phyloP scores from a whole-genome alignment of 2,113 vertebrate genomes.

The Xyliphius kryptos region DNA sequence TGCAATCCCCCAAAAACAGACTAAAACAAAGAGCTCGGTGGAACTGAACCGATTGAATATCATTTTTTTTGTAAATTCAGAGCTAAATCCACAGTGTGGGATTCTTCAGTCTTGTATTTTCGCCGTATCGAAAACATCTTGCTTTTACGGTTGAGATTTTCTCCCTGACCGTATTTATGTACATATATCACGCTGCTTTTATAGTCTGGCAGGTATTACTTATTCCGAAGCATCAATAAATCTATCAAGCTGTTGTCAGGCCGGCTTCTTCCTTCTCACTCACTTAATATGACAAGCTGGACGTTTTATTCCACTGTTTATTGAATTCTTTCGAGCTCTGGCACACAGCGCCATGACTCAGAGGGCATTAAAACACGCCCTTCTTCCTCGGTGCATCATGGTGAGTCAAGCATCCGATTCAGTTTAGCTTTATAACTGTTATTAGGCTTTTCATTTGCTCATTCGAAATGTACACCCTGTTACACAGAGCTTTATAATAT shows the following conservation, averaged over 20 bases:
- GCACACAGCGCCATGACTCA: slow-evolving; percentile 16
- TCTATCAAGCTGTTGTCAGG: slow-evolving; percentile 29
- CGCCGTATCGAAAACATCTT: too few species aligned
- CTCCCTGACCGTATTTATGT: slow-evolving; percentile 37
- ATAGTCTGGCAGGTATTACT: slow-evolving; percentile 58
- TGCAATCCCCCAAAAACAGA: not conserved
- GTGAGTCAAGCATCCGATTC: not conserved
- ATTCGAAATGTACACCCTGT: not conserved
- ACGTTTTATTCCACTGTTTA: slow-evolving; percentile 29
- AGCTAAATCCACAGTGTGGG: too few species aligned
- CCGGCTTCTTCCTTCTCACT: slow-evolving; percentile 34
- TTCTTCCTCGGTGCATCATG: not conserved
- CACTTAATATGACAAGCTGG: slow-evolving; percentile 34
- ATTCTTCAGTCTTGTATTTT: too few species aligned
- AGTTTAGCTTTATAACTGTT: not conserved
- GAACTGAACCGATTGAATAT: too few species aligned
- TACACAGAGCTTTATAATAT: not conserved
- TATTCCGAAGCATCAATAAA: slow-evolving; percentile 56
- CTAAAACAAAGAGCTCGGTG: too few species aligned
- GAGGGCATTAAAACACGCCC: slow-evolving; percentile 14
- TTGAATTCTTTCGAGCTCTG: not conserved
- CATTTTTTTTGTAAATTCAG: too few species aligned
- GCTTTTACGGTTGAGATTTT: too few species aligned
- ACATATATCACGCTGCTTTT: slow-evolving; percentile 49
- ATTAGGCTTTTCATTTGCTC: not conserved